phyloP scores from a whole-genome alignment of 2,113 vertebrate species.

The Tachycineta bicolor region DNA sequence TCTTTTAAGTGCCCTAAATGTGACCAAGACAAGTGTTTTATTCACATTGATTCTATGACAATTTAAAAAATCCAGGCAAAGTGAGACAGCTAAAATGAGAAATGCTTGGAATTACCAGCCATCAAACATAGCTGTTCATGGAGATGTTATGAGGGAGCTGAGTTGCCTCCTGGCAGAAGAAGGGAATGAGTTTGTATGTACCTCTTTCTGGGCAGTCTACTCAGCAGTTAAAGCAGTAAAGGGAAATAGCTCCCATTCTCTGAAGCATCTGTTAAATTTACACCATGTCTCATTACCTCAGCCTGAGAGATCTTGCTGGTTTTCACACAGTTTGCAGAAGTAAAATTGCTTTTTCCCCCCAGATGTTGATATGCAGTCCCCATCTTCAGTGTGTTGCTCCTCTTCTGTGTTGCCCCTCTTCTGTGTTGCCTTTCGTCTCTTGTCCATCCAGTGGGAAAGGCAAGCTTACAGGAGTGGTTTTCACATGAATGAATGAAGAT shows the following conservation, averaged over 20 bases:
- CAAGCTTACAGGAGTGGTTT: rapidly evolving
- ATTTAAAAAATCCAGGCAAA: neutral
- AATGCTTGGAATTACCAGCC: neutral
- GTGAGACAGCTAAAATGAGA: neutral
- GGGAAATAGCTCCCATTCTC: neutral
- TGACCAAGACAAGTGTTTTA: neutral
- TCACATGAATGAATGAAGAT: neutral
- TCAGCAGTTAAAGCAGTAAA: neutral
- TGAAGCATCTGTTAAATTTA: neutral
- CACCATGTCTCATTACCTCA: neutral
- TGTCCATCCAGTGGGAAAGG: neutral
- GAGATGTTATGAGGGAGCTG: neutral
- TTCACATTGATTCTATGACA: neutral
- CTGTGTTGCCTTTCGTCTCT: neutral
- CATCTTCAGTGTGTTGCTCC: neutral
- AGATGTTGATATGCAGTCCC: neutral
- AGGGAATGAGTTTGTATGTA: neutral
- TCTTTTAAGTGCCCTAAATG: neutral
- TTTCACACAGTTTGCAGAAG: neutral
- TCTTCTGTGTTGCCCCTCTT: neutral
- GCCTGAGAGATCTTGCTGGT: rapidly evolving
- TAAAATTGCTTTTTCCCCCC: neutral
- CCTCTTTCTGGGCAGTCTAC: neutral
- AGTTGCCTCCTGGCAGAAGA: neutral
- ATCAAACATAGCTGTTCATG: neutral